Evolutionary conservation across 2,797 vertebrate species (phyloP).

Genomic region (Stomatorhinus walkeri): DNA sequence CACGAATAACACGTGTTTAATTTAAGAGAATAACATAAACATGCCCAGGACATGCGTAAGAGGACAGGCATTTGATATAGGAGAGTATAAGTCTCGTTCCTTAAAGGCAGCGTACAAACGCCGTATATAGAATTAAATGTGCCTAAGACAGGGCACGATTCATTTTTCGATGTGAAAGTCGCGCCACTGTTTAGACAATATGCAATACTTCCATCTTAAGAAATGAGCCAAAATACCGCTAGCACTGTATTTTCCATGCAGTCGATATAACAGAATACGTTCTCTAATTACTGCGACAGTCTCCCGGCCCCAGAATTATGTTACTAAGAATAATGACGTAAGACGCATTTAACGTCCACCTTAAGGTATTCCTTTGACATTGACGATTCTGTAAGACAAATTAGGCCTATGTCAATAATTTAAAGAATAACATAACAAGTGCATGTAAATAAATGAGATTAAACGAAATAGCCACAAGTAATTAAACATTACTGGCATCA

Average conservation of each 20-base stretch:
- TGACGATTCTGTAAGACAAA: background rate
- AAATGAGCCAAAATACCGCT: background rate
- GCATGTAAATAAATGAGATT: background rate
- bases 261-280: background rate
- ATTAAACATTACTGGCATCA: background rate
- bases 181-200: background rate
- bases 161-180: background rate
- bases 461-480: background rate
- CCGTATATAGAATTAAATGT: background rate
- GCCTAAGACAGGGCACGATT: background rate
- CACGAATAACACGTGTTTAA: background rate
- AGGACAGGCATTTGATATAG: background rate
- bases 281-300: background rate
- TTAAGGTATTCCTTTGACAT: background rate
- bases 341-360: background rate
- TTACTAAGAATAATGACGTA: background rate
- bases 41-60: background rate
- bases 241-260: background rate
- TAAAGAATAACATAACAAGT: background rate
- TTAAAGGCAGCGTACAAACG: background rate
- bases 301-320: background rate
- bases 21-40: background rate
- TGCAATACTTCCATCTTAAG: background rate
- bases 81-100: background rate
- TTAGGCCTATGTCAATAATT: background rate